Percentiles rank a stretch among this genome's conserved stretches.
phyloP scores from a whole-genome alignment of 2,797 vertebrate genomes.

The Luscinia megarhynchos region DNA sequence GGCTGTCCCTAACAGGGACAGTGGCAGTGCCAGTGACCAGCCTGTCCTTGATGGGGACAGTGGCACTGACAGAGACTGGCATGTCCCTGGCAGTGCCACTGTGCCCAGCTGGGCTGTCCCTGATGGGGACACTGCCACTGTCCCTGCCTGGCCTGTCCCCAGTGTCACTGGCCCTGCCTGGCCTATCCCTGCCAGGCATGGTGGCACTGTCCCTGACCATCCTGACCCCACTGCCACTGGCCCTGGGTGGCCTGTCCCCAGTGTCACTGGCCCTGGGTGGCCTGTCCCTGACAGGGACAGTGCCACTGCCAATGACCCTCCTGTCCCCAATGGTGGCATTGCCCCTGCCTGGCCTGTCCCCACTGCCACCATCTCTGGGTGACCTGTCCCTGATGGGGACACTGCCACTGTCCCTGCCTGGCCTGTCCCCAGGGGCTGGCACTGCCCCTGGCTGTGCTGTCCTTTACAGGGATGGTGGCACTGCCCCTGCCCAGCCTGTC shows the following conservation, averaged over 20 bases:
- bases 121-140: not conserved
- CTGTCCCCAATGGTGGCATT: no score
- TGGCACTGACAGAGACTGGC: not conserved
- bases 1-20: no score
- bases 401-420: not conserved
- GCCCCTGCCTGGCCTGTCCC: no score
- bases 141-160: not conserved
- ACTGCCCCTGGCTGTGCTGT: not conserved
- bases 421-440: not conserved
- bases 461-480: not conserved
- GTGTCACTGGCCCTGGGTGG: no score
- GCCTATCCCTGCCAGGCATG: not conserved
- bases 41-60: no score
- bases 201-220: not conserved
- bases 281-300: no score
- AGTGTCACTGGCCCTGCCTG: not conserved
- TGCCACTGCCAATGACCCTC: not conserved
- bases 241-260: not conserved
- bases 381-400: not conserved
- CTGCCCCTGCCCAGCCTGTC: not conserved
- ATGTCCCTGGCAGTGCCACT: not conserved
- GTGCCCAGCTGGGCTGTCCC: no score
- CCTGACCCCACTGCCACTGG: not conserved
- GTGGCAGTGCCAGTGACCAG: not conserved
- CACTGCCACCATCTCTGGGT: not conserved